Evolutionary conservation across 2,113 vertebrate species (phyloP), one percentile per base, ranked within the genome.

Genomic region (Onychorhynchus coronatus): DNA sequence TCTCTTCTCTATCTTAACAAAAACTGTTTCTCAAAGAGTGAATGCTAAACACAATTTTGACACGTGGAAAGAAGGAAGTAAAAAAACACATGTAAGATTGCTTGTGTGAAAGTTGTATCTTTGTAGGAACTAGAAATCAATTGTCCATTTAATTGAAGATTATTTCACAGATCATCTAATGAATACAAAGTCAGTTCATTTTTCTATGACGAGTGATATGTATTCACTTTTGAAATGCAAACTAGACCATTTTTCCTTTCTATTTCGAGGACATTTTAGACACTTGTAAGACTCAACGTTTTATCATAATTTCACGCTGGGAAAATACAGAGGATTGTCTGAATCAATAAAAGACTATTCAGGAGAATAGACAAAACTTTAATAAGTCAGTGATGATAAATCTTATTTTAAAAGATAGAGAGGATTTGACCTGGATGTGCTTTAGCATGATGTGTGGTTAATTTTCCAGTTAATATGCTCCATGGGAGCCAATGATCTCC

Each of bases 251-350:
- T 95, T 97, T 96, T 21, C 46, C 15, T 93, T 86, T 95, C 66
- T n/a, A 85, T 95, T 97, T 97, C 95, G 97, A 97, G 94, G 96
- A 84, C 92, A 80, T 97, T 97, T 97, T 96, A 95, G 84, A 96
- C 52, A 90, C 92, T 68, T 92, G 30, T 95, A 81, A 78, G 75
- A 85, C 31, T 96, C 63, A 92, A 55, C 42, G n/a, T 96, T 97
- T 96, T 85, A 94, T 95, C 95, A 73, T 91, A 96, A 97, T 96
- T 97, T 96, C 75, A 94, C 96, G 74, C 91, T 90, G 71, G 31
- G 67, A 93, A 97, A 88, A 50, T 77, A 91, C 52, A 97, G 96
- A 96, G 47, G 50, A 95, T 93, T 97, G 30, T 50, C 82, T 96
- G 25, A 95, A 77, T 93, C 94, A 97, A 93, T 96, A 97, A 96